Evolutionary conservation across 1,140 invertebrate species (phyloP), one percentile per base, ranked within the genome.

Genomic region (Drosophila serrata): DNA sequence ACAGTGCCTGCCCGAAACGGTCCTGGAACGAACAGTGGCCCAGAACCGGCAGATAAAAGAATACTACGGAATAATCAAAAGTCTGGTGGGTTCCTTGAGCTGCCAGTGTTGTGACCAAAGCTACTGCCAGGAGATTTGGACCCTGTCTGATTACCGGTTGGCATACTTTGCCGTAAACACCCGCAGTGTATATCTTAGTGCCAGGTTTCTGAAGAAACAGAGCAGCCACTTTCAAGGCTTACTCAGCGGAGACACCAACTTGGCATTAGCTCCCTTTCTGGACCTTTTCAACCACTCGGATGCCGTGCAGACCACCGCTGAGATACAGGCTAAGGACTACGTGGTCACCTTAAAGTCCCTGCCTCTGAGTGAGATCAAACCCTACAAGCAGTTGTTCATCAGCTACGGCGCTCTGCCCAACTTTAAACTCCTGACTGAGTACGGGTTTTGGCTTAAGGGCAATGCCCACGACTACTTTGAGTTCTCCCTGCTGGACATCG

Each of bases 141-240:
- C 79, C 76, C 81, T 91, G 40, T 70, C 92, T 29, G 82, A 77
- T 58, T 95, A 94, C 62, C 93, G 91, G 75, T 94, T 93, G 93
- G 95, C 95, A 2, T 97, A 96, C 93, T 95, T 95, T 81, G 94
- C 95, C 70, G 96, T 97, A 3, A 97, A 97, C 93, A 96, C 96
- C 2, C 93, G 97, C 79, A 95, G 95, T 58, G 95, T 97, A 22
- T 94, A 94, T 79, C 75, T 94, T 11, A 56, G 82, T 58, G 48
- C 78, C 8, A 85, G 82, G 17, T 79, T 82, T 29, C 13, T 91
- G 37, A 42, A 46, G 13, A 91, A 90, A 56, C 57, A 24, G 0
- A 57, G 62, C 29, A 73, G 40, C 19, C 67, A 80, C 27, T 92
- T 93, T n/a, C 74, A 82, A 35, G 9, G 40, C 12, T 84, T 93